Evolutionary conservation across 2,888 invertebrate species (phyloP).

Genomic region (Athalia rosae): DNA sequence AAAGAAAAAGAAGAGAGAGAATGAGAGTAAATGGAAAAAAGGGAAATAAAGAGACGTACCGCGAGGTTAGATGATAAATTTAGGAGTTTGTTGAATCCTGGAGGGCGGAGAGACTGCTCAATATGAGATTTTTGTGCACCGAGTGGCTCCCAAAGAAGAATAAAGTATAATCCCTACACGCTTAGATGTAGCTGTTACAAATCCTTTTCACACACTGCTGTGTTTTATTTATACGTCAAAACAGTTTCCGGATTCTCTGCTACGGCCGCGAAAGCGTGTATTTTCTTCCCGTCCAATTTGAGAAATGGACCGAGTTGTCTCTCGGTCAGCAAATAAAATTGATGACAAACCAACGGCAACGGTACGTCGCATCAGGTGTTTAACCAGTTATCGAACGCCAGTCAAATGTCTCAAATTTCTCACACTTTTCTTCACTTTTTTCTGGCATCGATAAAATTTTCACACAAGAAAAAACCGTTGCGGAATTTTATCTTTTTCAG

Average conservation of each 20-base stretch:
- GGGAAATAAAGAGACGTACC: constrained; percentile 7
- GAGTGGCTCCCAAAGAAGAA: not conserved
- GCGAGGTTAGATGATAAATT: constrained; percentile 28
- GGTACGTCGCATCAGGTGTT: constrained; percentile 17
- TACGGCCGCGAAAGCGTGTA: not conserved
- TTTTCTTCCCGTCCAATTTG: constrained; percentile 4
- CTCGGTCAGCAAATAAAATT: constrained; percentile 32
- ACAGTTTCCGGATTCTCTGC: constrained; percentile 20
- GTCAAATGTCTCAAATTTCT: not conserved
- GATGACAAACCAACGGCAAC: constrained; percentile 20
- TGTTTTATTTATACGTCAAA: constrained; percentile 31
- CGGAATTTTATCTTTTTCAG: too few species aligned
- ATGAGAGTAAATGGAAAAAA: not conserved
- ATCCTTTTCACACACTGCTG: not conserved
- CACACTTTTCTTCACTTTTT: not conserved
- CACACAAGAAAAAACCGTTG: too few species aligned
- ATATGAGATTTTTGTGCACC: constrained; percentile 9
- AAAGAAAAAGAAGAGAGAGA: not conserved
- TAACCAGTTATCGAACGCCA: not conserved
- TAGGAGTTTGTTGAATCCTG: constrained; percentile 10
- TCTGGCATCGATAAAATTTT: too few species aligned
- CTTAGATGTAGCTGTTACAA: not conserved
- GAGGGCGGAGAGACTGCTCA: constrained; percentile 6
- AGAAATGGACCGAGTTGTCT: constrained; percentile 24
- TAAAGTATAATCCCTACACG: too few species aligned